Evolutionary conservation across 2,113 vertebrate species (phyloP).

Genomic region (Rhegmatorhina hoffmannsi): DNA sequence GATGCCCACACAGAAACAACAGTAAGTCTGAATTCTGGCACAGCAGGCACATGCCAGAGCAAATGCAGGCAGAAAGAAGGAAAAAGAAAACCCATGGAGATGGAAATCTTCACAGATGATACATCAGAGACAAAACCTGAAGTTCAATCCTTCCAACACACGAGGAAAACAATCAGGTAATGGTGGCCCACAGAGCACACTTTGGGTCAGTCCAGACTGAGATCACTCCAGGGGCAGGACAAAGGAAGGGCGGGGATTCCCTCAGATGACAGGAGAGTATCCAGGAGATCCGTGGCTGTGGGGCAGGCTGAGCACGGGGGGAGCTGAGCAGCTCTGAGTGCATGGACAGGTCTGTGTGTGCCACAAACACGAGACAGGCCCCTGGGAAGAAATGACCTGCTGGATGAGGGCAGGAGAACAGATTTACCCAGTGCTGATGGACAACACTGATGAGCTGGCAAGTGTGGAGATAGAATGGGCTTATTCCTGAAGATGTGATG

Average conservation of each 20-base stretch:
- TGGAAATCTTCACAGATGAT: background rate
- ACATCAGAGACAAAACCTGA: background rate
- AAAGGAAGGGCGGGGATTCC: background rate
- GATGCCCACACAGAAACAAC: background rate
- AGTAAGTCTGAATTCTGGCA: background rate
- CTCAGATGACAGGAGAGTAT: background rate
- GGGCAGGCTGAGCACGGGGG: background rate
- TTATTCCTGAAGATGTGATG: background rate
- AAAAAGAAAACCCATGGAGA: background rate
- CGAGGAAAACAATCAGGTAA: background rate
- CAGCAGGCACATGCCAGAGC: background rate
- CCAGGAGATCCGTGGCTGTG: background rate
- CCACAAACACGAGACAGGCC: background rate
- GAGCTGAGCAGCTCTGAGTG: background rate
- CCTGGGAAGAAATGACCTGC: fast-evolving
- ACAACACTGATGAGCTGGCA: background rate
- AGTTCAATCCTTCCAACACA: background rate
- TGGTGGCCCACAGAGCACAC: background rate
- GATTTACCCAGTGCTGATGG: background rate
- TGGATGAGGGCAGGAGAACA: background rate
- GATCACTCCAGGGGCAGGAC: background rate
- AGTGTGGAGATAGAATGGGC: fast-evolving
- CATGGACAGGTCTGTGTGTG: background rate
- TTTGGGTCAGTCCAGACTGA: background rate
- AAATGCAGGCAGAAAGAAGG: background rate